Evolutionary conservation across 2,888 invertebrate genomes (phyloP).

Genomic region (Sceliomorpha sp.): DNA sequence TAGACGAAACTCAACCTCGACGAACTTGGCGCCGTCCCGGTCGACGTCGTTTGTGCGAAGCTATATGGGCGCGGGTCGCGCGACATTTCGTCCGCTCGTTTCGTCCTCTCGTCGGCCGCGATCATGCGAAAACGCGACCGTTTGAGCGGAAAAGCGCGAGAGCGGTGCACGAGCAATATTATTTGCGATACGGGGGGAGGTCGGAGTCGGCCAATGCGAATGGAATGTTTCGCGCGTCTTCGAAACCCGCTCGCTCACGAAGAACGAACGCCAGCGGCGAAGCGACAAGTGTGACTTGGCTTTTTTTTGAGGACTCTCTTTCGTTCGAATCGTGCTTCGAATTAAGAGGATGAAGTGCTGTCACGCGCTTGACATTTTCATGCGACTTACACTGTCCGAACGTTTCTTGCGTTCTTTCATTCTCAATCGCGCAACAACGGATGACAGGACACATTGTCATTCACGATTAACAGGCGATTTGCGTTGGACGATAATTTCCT

Average conservation of each 20-base stretch:
- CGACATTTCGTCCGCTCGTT: too few species aligned
- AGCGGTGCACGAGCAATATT: constrained; percentile 26
- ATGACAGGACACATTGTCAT: too few species aligned
- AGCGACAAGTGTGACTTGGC: constrained; percentile 51
- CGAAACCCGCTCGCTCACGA: constrained; percentile 26
- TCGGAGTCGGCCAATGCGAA: too few species aligned
- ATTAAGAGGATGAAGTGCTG: constrained; percentile 42
- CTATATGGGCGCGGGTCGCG: too few species aligned
- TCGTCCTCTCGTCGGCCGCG: too few species aligned
- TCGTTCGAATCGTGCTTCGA: constrained; percentile 48
- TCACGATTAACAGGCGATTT: neutral
- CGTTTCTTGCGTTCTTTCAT: neutral
- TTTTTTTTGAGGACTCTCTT: constrained; percentile 45
- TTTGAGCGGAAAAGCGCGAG: constrained; percentile 29
- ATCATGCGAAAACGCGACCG: constrained; percentile 34
- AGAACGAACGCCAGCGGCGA: constrained; percentile 32
- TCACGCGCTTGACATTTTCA: constrained; percentile 15
- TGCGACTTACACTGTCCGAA: constrained; percentile 14
- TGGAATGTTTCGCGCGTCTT: constrained; percentile 23
- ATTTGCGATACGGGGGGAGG: constrained; percentile 6
- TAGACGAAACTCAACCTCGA: too few species aligned
- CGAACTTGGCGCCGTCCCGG: constrained; percentile 24
- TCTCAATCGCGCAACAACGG: constrained; percentile 13
- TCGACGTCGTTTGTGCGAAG: too few species aligned
- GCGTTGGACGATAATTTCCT: constrained; percentile 14